phyloP scores from a whole-genome alignment of 2,888 invertebrate genomes.

The Cantharis lateralis region DNA sequence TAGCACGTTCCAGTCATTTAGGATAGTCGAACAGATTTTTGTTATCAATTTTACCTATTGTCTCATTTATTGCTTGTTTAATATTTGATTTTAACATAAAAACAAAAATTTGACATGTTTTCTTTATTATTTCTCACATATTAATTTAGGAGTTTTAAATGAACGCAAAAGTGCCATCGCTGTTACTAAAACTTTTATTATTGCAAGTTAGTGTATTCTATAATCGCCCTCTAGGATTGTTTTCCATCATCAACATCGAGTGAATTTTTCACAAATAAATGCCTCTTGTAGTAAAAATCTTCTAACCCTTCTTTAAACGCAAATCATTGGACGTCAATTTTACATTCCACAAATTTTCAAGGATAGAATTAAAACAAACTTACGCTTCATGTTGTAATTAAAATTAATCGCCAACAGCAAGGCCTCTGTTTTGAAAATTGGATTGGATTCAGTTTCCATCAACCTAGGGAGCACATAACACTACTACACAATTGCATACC shows the following conservation, averaged over 20 bases:
- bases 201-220: not conserved
- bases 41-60: constrained; percentile 5
- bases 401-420: too few species aligned
- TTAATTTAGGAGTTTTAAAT: not conserved
- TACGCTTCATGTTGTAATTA: too few species aligned
- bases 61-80: not conserved
- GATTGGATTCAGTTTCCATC: too few species aligned
- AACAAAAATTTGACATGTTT: not conserved
- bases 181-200: not conserved
- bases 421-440: too few species aligned
- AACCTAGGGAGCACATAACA: too few species aligned
- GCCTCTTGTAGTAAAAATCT: not conserved
- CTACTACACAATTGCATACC: too few species aligned
- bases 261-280: not conserved
- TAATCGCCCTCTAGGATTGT: not conserved
- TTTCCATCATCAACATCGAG: not conserved
- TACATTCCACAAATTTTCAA: not conserved
- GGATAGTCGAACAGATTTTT: not conserved
- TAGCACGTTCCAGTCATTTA: constrained; percentile 13
- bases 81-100: not conserved
- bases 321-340: not conserved
- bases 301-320: not conserved
- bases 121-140: not conserved
- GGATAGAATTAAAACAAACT: not conserved
- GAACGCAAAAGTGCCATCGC: not conserved